These are phyloP conservation scores for Myripristis jacobus DNA, from an alignment of 2,797 vertebrate genomes.

Conservation along the genomic window DNA sequence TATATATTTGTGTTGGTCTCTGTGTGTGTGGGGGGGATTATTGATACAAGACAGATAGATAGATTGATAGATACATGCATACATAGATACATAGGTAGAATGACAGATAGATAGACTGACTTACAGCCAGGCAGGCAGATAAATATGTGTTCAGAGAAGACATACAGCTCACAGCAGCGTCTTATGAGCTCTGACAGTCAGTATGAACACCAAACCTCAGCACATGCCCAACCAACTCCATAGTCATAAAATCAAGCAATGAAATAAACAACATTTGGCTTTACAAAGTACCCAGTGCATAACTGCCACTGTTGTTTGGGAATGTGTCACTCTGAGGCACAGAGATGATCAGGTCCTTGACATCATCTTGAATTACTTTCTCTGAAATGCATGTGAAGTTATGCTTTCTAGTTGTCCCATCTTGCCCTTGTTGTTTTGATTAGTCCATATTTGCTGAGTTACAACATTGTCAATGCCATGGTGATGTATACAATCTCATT, in stretches of 20 bases:
- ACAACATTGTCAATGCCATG: no score
- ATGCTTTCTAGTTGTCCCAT: no score
- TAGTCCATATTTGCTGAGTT: no score
- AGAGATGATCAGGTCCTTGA: neutral
- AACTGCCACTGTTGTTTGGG: neutral
- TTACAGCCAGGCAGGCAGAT: no score
- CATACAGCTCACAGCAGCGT: neutral
- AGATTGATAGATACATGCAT: constrained; percentile 1
- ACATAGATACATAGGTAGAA: constrained; percentile 22
- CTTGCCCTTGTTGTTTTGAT: no score
- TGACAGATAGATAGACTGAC: constrained; percentile 21
- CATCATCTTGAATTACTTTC: no score
- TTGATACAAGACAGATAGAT: neutral
- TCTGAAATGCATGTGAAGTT: no score
- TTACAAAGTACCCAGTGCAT: no score
- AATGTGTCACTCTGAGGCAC: neutral
- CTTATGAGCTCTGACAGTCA: neutral
- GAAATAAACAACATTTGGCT: no score
- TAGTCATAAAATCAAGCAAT: neutral
- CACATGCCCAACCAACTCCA: neutral
- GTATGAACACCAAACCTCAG: neutral
- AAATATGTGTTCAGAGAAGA: constrained; percentile 24
- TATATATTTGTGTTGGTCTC: no score
- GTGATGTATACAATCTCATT: no score
- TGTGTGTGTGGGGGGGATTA: no score